phyloP scores from a whole-genome alignment of 2,113 vertebrate genomes.

The Ailuropoda melanoleuca region DNA sequence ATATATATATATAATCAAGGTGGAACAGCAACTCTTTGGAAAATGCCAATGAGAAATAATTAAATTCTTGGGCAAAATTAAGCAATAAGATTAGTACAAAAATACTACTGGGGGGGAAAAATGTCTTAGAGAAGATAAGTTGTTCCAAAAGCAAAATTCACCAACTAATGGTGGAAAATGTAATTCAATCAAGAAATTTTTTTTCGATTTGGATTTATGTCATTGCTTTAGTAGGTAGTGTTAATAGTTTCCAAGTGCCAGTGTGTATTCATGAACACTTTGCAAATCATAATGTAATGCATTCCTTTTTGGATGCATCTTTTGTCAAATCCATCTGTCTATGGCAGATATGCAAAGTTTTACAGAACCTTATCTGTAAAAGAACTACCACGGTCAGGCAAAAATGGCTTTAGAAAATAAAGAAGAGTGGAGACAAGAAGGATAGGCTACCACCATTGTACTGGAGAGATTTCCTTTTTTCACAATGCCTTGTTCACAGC shows the following conservation, averaged over 20 bases:
- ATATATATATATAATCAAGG: neutral
- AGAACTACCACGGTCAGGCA: conserved; percentile 39
- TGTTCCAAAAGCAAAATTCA: conserved; percentile 61
- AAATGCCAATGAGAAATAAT: conserved; percentile 5
- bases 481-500: neutral
- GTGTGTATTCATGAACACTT: conserved; percentile 49
- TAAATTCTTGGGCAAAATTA: conserved; percentile 58
- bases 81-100: conserved; percentile 22
- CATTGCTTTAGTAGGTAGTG: conserved; percentile 58
- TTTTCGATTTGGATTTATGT: conserved; percentile 50
- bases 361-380: conserved; percentile 54
- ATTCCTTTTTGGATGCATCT: conserved; percentile 67
- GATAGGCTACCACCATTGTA: neutral
- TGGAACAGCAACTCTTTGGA: conserved; percentile 13
- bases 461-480: neutral
- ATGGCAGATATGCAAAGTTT: conserved; percentile 21
- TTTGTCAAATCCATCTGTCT: conserved; percentile 71
- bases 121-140: conserved; percentile 9
- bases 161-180: conserved; percentile 45
- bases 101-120: neutral
- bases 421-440: neutral
- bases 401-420: conserved; percentile 38
- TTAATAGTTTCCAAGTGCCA: conserved; percentile 67
- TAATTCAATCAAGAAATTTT: conserved; percentile 60
- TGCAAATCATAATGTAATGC: conserved; percentile 59